Conservation (phyloP, 2,113 vertebrate genomes). For the Dunckerocampus dactyliophorus region DNA sequence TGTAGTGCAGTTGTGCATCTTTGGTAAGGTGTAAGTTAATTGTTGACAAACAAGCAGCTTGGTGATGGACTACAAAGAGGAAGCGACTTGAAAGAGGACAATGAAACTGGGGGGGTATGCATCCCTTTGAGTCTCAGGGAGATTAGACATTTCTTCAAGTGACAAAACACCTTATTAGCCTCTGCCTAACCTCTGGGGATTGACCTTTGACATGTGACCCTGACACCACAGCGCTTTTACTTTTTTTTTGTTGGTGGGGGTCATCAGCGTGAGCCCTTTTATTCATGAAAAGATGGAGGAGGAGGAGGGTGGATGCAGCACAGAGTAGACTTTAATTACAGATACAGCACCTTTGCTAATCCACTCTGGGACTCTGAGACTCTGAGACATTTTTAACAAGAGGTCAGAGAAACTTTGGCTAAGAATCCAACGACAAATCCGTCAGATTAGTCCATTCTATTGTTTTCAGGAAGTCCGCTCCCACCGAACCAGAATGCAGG, state of each 20-base stretch:
- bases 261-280: constrained; percentile 54
- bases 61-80: constrained; percentile 49
- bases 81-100: constrained; percentile 43
- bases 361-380: constrained; percentile 54
- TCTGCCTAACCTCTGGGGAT: constrained; percentile 58
- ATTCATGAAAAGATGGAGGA: constrained; percentile 38
- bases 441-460: constrained; percentile 64
- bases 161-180: constrained; percentile 72
- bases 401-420: constrained; percentile 65
- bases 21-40: constrained; percentile 45
- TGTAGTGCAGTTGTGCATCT: no score
- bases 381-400: constrained; percentile 64
- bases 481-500: constrained; percentile 56
- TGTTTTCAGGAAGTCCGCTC: constrained; percentile 70
- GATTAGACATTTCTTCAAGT: constrained; percentile 68
- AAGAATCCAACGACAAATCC: constrained; percentile 66
- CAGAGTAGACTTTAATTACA: constrained; percentile 69
- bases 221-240: constrained; percentile 34
- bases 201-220: constrained; percentile 70
- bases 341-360: constrained; percentile 63
- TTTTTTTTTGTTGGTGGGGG: constrained; percentile 30
- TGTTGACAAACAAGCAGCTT: constrained; percentile 37
- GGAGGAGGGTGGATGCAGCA: constrained; percentile 21
- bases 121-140: constrained; percentile 66
- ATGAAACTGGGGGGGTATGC: constrained; percentile 35